These are phyloP conservation scores for Pheosia tremula DNA, from an alignment of 2,888 invertebrate genomes.

Conservation along the genomic window DNA sequence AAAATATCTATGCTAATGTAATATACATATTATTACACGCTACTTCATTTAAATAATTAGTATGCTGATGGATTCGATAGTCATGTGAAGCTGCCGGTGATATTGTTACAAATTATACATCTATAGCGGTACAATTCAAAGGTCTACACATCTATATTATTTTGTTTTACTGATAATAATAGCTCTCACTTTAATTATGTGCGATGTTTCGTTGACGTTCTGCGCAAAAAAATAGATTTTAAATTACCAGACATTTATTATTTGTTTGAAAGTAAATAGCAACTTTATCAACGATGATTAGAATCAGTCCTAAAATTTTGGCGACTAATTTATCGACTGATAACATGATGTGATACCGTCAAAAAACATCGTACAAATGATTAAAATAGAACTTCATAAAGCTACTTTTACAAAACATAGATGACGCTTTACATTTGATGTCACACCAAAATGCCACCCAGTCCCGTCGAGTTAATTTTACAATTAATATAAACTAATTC, in stretches of 20 bases:
- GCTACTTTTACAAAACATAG: background rate
- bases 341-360: too few relatives aligned
- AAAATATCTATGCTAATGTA: background rate
- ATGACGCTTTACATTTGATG: background rate
- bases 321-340: too few relatives aligned
- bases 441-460: conserved; percentile 36
- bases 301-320: too few relatives aligned
- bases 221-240: too few relatives aligned
- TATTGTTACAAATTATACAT: background rate
- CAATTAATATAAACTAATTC: conserved; percentile 48
- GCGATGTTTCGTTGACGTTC: too few relatives aligned
- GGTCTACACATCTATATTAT: too few relatives aligned
- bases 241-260: too few relatives aligned
- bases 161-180: too few relatives aligned
- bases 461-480: conserved; percentile 44
- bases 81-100: background rate
- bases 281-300: too few relatives aligned
- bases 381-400: background rate
- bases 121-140: too few relatives aligned
- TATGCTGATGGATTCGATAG: background rate
- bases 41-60: background rate
- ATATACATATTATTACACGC: background rate
- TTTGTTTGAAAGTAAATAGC: too few relatives aligned
- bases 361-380: background rate
- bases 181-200: too few relatives aligned